Base-by-base conservation (phyloP, 2,888 invertebrate genomes). In the Boloria selene region DNA sequence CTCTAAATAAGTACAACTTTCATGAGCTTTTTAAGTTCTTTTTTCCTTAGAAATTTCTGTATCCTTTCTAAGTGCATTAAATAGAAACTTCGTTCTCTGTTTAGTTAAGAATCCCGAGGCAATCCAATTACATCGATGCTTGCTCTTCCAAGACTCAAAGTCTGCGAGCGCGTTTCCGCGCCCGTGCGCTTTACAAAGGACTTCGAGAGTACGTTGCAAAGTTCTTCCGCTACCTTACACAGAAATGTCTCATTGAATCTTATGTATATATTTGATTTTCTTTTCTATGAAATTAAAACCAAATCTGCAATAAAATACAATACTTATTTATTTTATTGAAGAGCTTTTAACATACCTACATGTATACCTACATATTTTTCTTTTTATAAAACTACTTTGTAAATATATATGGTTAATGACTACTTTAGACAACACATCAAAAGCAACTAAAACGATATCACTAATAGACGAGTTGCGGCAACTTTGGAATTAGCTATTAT, bases 121-220 rank as follows among this genome's bases (percentile, higher is more conserved):
- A 85, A 90, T 89, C 87, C 88, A 89, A 89, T 89, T 88, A 89
- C 81, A 82, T 70, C 69, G 70, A 71, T 78, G 82, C 82, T 82
- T 81, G 83, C 78, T 74, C 73, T 75, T 76, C 86, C 88, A 88
- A 88, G 83, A 77, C 71, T 74, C 79, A 80, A 79, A 82, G 81
- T 50, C 58, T 79, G 71, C 72, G 66, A 72, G 73, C 65, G 70
- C 72, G 70, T 72, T 78, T 80, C 79, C 78, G 76, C 75, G 61
- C 74, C 71, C 72, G 61, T 71, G 78, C 74, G 68, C 72, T 66
- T 67, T 67, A 74, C 70, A 73, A 76, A 74, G 74, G 72, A 75
- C 69, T 77, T 80, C 75, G 77, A 81, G 77, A 80, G 63, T 71
- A 73, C 73, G 72, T 75, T 69, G 67, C 61, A 71, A 68, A 70